A percentile compares a stretch with the other conserved stretches of the same genome.
These are phyloP conservation scores for Halichoeres trimaculatus DNA, from an alignment of 2,113 vertebrate species.

Conservation along the genomic window DNA sequence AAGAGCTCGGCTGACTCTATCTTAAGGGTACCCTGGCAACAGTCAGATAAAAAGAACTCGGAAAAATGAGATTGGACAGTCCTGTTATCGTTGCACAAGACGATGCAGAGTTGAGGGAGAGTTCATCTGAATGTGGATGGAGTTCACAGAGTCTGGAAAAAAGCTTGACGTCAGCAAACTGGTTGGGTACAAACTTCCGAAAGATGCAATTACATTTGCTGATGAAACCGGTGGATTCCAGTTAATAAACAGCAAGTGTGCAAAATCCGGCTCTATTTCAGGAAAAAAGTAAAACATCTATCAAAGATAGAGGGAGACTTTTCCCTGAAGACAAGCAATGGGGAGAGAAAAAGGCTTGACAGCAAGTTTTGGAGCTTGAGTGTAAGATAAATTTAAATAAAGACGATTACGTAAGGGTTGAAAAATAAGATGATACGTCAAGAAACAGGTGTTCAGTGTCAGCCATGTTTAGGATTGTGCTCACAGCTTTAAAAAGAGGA, in stretches of 20 bases:
- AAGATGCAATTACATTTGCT: conserved; percentile 29
- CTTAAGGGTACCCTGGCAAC: conserved; percentile 15
- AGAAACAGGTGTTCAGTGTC: conserved; percentile 14
- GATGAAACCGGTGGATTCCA: conserved; percentile 5
- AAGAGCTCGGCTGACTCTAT: conserved; percentile 15
- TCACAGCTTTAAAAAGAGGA: neutral
- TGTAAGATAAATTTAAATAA: conserved; percentile 13
- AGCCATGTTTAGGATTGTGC: neutral
- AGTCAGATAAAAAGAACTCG: conserved; percentile 16
- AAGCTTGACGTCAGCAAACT: neutral
- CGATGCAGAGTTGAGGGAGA: conserved; percentile 31
- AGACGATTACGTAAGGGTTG: conserved; percentile 1
- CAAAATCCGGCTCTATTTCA: conserved; percentile 33
- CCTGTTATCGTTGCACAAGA: conserved; percentile 17
- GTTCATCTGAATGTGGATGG: conserved; percentile 26
- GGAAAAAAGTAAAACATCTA: neutral
- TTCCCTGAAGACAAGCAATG: neutral
- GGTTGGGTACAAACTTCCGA: conserved; percentile 28
- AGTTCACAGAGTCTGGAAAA: conserved; percentile 40
- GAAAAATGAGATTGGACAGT: neutral
- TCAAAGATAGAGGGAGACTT: conserved; percentile 20
- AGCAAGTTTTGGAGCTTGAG: conserved; percentile 3
- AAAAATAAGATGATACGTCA: neutral
- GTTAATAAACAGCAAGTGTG: conserved; percentile 33
- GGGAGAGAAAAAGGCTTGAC: conserved; percentile 7